These are phyloP conservation scores for Chaetura pelagica DNA, from an alignment of 2,113 vertebrate genomes.

Conservation along the genomic window DNA sequence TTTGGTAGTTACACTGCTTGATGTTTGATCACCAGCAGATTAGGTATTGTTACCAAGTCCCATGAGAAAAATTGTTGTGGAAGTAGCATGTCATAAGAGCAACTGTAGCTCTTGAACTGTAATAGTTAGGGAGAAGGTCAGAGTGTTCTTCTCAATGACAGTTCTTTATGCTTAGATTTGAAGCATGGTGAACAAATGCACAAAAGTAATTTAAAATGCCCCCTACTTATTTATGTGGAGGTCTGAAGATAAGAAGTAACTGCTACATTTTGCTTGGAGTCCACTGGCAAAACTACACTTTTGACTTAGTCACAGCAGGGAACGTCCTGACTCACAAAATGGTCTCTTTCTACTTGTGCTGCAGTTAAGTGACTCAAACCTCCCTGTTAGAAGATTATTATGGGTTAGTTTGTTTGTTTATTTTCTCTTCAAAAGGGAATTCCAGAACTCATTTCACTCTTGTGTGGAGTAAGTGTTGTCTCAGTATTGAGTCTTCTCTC, in stretches of 20 bases:
- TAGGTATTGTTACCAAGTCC: background rate
- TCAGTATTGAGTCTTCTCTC: background rate
- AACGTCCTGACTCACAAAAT: background rate
- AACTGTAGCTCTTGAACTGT: background rate
- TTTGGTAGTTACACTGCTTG: background rate
- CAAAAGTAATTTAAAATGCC: background rate
- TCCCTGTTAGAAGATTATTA: background rate
- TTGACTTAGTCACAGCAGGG: background rate
- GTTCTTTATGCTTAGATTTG: background rate
- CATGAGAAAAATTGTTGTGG: rapidly evolving
- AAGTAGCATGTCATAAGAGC: background rate
- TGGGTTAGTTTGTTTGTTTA: background rate
- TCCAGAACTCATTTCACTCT: background rate
- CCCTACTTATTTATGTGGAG: rapidly evolving
- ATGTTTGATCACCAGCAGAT: rapidly evolving
- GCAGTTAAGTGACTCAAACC: background rate
- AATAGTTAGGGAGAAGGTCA: background rate
- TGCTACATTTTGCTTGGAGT: background rate
- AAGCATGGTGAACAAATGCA: background rate
- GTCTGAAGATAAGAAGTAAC: background rate
- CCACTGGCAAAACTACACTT: background rate
- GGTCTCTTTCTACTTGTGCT: background rate
- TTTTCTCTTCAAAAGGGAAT: background rate
- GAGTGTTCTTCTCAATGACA: background rate
- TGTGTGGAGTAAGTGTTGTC: background rate